phyloP scores from a whole-genome alignment of 2,797 vertebrate species.

The Trematomus bernacchii region DNA sequence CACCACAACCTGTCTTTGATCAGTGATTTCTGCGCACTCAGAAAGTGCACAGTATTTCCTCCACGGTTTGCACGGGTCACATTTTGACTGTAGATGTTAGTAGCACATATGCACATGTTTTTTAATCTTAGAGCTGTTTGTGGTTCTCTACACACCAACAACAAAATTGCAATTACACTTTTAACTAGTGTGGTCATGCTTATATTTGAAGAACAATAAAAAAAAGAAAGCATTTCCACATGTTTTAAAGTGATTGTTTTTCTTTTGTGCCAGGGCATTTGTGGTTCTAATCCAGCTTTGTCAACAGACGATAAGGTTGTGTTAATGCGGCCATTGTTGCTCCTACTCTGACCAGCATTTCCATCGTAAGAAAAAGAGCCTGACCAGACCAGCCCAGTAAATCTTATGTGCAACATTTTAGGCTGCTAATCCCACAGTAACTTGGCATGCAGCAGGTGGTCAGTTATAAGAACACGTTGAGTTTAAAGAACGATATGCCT shows the following conservation, averaged over 20 bases:
- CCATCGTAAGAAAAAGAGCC: background rate
- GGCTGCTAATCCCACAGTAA: background rate
- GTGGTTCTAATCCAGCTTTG: conserved; percentile 38
- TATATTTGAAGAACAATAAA: background rate
- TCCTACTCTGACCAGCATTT: conserved; percentile 3
- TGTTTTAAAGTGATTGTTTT: conserved; percentile 32
- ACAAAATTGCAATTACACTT: background rate
- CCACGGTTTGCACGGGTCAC: background rate
- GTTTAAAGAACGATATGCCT: background rate
- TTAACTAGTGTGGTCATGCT: conserved; percentile 1
- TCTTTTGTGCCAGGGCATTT: conserved; percentile 25
- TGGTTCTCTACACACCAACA: conserved; percentile 9
- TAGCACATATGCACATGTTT: conserved; percentile 24
- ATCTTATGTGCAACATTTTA: conserved; percentile 13
- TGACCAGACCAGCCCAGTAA: conserved; percentile 3
- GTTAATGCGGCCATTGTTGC: conserved; percentile 36
- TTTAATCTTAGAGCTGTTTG: background rate
- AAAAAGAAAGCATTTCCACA: background rate
- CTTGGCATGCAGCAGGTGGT: background rate
- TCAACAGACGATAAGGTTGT: conserved; percentile 19
- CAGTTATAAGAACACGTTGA: background rate
- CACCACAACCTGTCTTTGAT: conserved; percentile 56
- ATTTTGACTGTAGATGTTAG: conserved; percentile 31
- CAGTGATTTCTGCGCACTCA: conserved; percentile 39
- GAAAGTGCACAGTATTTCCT: conserved; percentile 36